phyloP scores from a whole-genome alignment of 2,797 vertebrate species.

The Dicrostonyx torquatus region DNA sequence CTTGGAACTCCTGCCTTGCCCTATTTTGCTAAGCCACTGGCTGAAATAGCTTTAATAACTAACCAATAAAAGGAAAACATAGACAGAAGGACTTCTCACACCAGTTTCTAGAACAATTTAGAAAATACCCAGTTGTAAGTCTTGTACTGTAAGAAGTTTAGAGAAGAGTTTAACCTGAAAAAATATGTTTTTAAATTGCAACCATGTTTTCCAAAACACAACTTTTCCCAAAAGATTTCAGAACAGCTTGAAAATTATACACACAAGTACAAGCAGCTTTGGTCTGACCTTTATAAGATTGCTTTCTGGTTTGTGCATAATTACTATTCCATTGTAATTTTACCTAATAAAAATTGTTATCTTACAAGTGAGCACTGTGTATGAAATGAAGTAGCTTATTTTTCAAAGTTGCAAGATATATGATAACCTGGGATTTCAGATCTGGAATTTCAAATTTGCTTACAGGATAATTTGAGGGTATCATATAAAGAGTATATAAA shows the following conservation, averaged over 20 bases:
- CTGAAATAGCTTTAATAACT: too few species aligned
- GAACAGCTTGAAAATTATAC: slow-evolving; percentile 40
- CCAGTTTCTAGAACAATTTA: slow-evolving; percentile 87
- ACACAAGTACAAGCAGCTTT: background rate
- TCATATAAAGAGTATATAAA: slow-evolving; percentile 42
- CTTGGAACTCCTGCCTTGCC: too few species aligned
- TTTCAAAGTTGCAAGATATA: background rate
- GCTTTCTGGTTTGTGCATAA: background rate
- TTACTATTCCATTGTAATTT: slow-evolving; percentile 17
- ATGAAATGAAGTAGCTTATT: background rate
- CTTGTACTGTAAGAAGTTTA: slow-evolving; percentile 86
- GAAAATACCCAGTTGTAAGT: slow-evolving; percentile 86
- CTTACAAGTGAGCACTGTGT: slow-evolving; percentile 17
- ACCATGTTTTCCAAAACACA: slow-evolving; percentile 44
- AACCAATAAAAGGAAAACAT: too few species aligned
- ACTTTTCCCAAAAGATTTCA: slow-evolving; percentile 35
- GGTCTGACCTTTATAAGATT: background rate
- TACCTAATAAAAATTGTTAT: background rate
- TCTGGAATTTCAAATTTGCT: slow-evolving; percentile 29
- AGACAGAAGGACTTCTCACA: too few species aligned
- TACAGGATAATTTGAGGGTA: background rate
- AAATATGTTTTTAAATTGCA: slow-evolving; percentile 48
- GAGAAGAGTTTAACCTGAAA: slow-evolving; percentile 89
- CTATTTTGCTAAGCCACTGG: too few species aligned
- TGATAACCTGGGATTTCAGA: background rate